Evolutionary conservation across 2,113 vertebrate genomes (phyloP).

Genomic region (Menura novaehollandiae): DNA sequence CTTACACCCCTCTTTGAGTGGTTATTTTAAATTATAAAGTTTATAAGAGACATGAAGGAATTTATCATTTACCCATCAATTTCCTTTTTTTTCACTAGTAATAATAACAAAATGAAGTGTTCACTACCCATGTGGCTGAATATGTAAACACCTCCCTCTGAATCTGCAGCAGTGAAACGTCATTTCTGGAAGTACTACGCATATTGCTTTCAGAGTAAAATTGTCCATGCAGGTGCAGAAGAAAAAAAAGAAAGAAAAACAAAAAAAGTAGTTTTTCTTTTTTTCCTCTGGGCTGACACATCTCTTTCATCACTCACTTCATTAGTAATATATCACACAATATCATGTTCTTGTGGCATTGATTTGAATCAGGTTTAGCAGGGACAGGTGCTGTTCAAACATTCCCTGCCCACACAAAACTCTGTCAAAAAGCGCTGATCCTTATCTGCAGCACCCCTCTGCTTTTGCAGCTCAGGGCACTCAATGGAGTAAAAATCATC

Average conservation of each 20-base stretch:
- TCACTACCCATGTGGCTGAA: background rate
- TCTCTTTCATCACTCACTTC: background rate
- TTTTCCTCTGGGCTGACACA: background rate
- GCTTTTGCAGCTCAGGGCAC: background rate
- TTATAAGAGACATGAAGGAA: background rate
- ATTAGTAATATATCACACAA: background rate
- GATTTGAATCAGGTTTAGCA: background rate
- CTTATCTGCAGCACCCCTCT: background rate
- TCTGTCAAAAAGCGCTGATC: background rate
- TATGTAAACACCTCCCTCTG: background rate
- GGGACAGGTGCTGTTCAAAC: background rate
- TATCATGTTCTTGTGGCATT: background rate
- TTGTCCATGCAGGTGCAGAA: background rate
- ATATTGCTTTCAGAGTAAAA: background rate
- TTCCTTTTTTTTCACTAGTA: background rate
- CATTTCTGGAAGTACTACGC: background rate
- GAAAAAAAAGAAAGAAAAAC: background rate
- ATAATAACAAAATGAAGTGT: background rate
- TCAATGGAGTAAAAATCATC: background rate
- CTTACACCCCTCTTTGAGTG: background rate
- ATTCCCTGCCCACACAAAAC: background rate
- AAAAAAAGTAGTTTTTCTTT: background rate
- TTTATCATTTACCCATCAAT: background rate
- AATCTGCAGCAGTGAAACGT: background rate
- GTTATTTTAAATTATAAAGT: background rate